phyloP scores from a whole-genome alignment of 2,888 invertebrate genomes.

The Holacanthella duospinosa region DNA sequence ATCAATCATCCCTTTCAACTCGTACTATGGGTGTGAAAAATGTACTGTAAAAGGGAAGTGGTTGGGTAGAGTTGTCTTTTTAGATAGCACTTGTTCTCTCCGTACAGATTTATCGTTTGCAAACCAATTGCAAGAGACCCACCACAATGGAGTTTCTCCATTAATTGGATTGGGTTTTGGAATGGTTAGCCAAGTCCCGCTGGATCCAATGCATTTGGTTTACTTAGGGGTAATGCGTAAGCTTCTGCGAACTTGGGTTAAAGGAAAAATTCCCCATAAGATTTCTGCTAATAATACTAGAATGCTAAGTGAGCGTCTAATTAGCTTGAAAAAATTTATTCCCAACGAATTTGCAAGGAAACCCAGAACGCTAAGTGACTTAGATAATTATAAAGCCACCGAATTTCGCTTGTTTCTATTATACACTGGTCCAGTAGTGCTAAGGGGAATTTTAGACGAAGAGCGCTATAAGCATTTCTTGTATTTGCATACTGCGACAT shows the following conservation, averaged over 20 bases:
- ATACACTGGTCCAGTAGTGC: conserved; percentile 16
- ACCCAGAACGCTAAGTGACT: conserved; percentile 15
- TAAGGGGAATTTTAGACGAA: conserved; percentile 5
- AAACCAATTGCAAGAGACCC: conserved; percentile 8
- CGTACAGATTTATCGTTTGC: conserved; percentile 15
- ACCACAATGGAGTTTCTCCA: conserved; percentile 11
- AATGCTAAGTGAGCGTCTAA: background rate
- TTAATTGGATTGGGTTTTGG: background rate
- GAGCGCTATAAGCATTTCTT: conserved; percentile 11
- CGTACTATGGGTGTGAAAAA: conserved; percentile 14
- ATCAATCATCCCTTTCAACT: conserved; percentile 5
- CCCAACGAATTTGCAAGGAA: conserved; percentile 32
- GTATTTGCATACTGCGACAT: conserved; percentile 8
- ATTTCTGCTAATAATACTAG: background rate
- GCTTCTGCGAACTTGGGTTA: conserved; percentile 8
- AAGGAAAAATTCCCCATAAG: background rate
- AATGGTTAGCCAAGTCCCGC: conserved; percentile 6
- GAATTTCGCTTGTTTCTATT: conserved; percentile 17
- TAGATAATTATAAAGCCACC: conserved; percentile 17
- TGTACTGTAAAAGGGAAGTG: conserved; percentile 12
- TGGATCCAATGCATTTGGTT: conserved; percentile 13
- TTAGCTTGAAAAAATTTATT: background rate
- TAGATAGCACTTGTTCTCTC: conserved; percentile 2
- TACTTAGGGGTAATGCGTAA: conserved; percentile 12
- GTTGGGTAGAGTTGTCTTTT: conserved; percentile 7